phyloP scores from a whole-genome alignment of 1,140 invertebrate genomes.

The Drosophila punjabiensis region DNA sequence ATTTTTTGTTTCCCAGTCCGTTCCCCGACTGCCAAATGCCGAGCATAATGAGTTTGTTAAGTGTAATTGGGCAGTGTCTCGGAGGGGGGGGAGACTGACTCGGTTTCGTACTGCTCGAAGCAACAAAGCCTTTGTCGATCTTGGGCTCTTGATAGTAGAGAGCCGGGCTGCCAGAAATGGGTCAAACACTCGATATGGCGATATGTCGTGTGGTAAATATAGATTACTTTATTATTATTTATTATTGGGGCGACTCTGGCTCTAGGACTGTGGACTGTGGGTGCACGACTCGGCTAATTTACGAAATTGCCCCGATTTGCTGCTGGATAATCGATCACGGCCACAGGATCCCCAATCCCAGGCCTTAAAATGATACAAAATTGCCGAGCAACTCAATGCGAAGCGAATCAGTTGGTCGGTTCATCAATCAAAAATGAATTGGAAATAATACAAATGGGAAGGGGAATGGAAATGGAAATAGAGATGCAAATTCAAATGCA shows the following conservation, averaged over 20 bases:
- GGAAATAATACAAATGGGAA: not conserved
- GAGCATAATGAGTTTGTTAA: slow-evolving; percentile 78
- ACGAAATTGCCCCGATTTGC: slow-evolving; percentile 32
- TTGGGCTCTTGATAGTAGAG: slow-evolving; percentile 40
- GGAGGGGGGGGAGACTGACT: slow-evolving; percentile 7
- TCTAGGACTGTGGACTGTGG: too few species aligned
- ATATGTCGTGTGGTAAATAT: slow-evolving; percentile 62
- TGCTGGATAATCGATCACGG: slow-evolving; percentile 42
- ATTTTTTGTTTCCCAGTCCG: not conserved
- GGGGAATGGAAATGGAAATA: not conserved
- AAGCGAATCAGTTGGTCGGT: not conserved
- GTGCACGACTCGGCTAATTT: slow-evolving; percentile 38
- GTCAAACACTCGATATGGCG: slow-evolving; percentile 53
- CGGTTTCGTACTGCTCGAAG: slow-evolving; percentile 4
- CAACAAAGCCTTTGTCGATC: slow-evolving; percentile 16
- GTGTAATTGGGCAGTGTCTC: slow-evolving; percentile 64
- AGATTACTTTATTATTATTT: slow-evolving; percentile 72
- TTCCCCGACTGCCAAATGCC: slow-evolving; percentile 36
- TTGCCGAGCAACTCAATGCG: slow-evolving; percentile 1
- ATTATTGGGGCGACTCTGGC: slow-evolving; percentile 29
- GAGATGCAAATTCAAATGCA: slow-evolving; percentile 1
- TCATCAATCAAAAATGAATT: slow-evolving; percentile 26
- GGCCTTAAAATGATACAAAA: slow-evolving; percentile 8
- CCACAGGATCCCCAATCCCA: slow-evolving; percentile 12
- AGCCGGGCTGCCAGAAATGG: slow-evolving; percentile 51